These are phyloP conservation scores for Corythornis cristatus DNA, from an alignment of 2,113 vertebrate genomes.

Conservation along the genomic window DNA sequence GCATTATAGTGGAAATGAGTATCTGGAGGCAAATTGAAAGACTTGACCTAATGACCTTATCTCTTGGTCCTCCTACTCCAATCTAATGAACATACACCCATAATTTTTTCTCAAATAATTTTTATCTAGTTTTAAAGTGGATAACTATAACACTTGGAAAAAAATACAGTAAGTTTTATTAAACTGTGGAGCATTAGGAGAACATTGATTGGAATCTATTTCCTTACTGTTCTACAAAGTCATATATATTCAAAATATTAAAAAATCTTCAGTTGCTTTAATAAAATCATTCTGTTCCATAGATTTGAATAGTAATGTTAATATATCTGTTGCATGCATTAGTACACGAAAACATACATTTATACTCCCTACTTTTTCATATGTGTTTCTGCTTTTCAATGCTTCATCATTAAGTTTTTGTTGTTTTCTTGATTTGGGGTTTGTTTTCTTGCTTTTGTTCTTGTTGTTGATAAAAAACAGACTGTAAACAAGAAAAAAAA, in stretches of 20 bases:
- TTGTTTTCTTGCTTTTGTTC: too few relatives aligned
- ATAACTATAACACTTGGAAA: conserved; percentile 76
- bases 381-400: too few relatives aligned
- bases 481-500: too few relatives aligned
- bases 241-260: conserved; percentile 81
- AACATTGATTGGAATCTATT: conserved; percentile 78
- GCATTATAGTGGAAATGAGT: conserved; percentile 69
- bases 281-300: conserved; percentile 54
- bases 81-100: conserved; percentile 74
- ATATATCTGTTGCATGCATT: not conserved
- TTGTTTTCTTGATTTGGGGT: too few relatives aligned
- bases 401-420: too few relatives aligned
- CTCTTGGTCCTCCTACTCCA: conserved; percentile 57
- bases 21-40: conserved; percentile 70
- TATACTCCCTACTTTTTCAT: too few relatives aligned
- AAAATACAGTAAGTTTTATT: conserved; percentile 74
- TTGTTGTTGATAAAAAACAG: too few relatives aligned
- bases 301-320: conserved; percentile 73
- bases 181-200: conserved; percentile 76
- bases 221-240: conserved; percentile 70
- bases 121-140: conserved; percentile 80
- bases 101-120: conserved; percentile 81
- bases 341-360: not conserved
- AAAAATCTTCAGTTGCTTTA: conserved; percentile 64
- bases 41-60: conserved; percentile 75